Evolutionary conservation across 1,140 invertebrate genomes (phyloP).

Genomic region (Eurosta solidaginis): DNA sequence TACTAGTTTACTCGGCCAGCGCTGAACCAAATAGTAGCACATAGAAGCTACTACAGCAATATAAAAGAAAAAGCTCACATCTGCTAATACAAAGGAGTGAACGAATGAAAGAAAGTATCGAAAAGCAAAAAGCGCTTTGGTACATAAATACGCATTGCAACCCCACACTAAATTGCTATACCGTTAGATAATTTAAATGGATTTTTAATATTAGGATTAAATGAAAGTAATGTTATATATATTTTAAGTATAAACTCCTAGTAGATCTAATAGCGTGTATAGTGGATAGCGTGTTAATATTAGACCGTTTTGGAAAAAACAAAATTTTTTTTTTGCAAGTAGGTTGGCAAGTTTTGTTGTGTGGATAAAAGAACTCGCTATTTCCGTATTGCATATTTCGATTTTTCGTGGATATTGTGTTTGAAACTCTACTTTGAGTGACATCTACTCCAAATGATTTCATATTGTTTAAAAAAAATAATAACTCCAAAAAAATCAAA

Average conservation of each 20-base stretch:
- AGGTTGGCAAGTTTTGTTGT: too few species aligned
- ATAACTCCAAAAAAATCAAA: too few species aligned
- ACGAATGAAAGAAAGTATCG: not conserved
- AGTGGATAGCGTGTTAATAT: not conserved
- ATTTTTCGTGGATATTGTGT: too few species aligned
- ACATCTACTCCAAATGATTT: too few species aligned
- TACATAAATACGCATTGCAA: not conserved
- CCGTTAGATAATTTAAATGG: conserved; percentile 19
- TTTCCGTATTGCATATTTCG: too few species aligned
- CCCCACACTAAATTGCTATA: not conserved
- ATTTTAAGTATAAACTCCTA: not conserved
- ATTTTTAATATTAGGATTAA: not conserved
- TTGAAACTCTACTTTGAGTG: too few species aligned
- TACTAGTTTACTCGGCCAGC: conserved; percentile 56
- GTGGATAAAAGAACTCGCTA: too few species aligned
- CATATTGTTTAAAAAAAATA: too few species aligned
- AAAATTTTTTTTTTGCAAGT: too few species aligned
- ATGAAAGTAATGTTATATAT: not conserved
- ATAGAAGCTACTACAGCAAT: not conserved
- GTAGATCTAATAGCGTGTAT: not conserved
- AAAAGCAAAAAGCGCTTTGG: not conserved
- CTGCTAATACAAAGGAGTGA: not conserved
- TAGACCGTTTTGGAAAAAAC: too few species aligned
- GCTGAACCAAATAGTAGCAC: not conserved
- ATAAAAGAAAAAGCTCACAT: not conserved